A percentile compares a stretch with the other conserved stretches of the same genome.
Conservation (phyloP, 2,113 vertebrate genomes). For the Lampris incognitus region DNA sequence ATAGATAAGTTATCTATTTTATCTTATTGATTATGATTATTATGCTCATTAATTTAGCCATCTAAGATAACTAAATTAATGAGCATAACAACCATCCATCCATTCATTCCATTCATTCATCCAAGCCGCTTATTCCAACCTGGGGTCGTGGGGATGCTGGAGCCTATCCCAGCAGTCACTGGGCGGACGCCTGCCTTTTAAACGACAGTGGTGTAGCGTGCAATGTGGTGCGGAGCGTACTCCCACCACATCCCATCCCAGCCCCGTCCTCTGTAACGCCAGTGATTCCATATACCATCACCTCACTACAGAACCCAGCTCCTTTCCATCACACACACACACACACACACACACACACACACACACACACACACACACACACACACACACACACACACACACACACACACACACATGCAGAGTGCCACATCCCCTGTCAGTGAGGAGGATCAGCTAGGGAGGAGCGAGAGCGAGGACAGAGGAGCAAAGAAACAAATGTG, state of each 20-base stretch:
- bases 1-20: too few species aligned
- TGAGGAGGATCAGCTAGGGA: conserved; percentile 17
- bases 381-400: conserved; percentile 26
- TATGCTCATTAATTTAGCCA: too few species aligned
- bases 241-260: conserved; percentile 1
- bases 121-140: too few species aligned
- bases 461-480: conserved; percentile 5
- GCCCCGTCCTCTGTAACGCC: conserved; percentile 38
- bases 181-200: conserved; percentile 37
- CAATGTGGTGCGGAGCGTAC: not conserved
- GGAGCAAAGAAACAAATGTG: not conserved
- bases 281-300: conserved; percentile 72
- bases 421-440: conserved; percentile 30
- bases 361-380: conserved; percentile 35
- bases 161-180: too few species aligned
- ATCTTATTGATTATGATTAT: too few species aligned
- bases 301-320: conserved; percentile 43
- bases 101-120: too few species aligned
- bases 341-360: conserved; percentile 18
- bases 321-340: conserved; percentile 46
- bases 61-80: too few species aligned
- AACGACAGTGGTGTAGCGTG: conserved; percentile 24
- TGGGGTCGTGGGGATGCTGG: too few species aligned
- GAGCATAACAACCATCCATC: too few species aligned
- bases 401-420: conserved; percentile 9